Conservation (phyloP, 1,140 invertebrate species). For the Eubasilissa regina region DNA sequence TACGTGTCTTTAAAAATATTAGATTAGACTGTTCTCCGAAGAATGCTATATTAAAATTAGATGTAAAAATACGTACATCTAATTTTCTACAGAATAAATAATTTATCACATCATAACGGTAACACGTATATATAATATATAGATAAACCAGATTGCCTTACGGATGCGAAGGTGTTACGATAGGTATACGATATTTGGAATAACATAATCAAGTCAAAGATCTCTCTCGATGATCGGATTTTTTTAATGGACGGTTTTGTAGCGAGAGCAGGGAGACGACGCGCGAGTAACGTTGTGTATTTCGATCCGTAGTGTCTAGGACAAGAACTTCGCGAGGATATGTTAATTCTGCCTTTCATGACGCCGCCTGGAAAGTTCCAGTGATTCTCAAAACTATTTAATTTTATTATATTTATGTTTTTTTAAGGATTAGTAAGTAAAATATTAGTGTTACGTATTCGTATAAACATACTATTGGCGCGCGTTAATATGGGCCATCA, state of each 20-base stretch:
- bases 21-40: too few relatives aligned
- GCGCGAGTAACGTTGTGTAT: not conserved
- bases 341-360: constrained; percentile 58
- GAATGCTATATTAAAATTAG: too few relatives aligned
- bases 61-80: too few relatives aligned
- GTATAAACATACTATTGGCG: too few relatives aligned
- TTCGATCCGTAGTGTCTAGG: constrained; percentile 21
- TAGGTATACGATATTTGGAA: constrained; percentile 13
- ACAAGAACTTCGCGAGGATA: constrained; percentile 56
- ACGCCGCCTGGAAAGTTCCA: constrained; percentile 31
- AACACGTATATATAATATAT: not conserved
- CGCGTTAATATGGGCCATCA: too few relatives aligned
- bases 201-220: not conserved
- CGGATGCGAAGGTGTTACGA: constrained; percentile 23
- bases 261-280: not conserved
- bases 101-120: too few relatives aligned
- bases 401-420: too few relatives aligned
- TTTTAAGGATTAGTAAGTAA: too few relatives aligned
- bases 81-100: too few relatives aligned
- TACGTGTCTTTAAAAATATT: too few relatives aligned
- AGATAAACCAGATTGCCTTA: constrained; percentile 6
- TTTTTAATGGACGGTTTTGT: not conserved
- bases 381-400: constrained; percentile 16
- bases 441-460: too few relatives aligned
- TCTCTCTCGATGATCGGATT: not conserved